Percentiles rank a stretch among this genome's conserved stretches.
These are phyloP conservation scores for Geothlypis trichas DNA, from an alignment of 2,113 vertebrate genomes.

Conservation along the genomic window DNA sequence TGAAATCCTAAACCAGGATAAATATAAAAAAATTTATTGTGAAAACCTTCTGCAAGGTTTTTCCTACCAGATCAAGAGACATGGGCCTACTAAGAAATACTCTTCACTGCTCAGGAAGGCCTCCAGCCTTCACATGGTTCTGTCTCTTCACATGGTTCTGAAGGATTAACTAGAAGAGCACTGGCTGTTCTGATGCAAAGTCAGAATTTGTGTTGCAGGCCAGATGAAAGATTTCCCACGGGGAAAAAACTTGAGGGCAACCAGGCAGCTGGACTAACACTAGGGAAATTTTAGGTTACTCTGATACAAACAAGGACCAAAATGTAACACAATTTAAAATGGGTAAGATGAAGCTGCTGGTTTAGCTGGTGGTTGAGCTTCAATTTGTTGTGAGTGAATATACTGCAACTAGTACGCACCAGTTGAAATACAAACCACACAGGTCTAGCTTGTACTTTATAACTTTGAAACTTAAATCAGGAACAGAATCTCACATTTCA, in stretches of 20 bases:
- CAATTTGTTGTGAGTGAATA: neutral
- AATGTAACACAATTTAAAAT: neutral
- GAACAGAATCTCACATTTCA: neutral
- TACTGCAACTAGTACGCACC: neutral
- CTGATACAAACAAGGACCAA: neutral
- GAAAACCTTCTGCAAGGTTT: neutral
- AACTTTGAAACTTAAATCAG: neutral
- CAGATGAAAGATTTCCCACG: neutral
- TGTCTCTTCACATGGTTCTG: neutral
- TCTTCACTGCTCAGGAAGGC: neutral
- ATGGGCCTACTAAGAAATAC: neutral
- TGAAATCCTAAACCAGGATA: neutral
- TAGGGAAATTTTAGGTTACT: neutral
- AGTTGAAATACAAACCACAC: neutral
- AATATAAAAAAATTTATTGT: neutral
- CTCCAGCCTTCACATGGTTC: neutral
- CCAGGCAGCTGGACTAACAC: neutral
- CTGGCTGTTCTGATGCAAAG: neutral
- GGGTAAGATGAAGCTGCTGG: neutral
- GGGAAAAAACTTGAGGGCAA: neutral
- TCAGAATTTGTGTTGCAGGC: rapidly evolving
- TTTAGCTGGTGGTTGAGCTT: neutral
- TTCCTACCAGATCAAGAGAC: neutral
- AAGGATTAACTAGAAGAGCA: neutral
- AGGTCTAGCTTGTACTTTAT: neutral